These are phyloP conservation scores for Spinus pinus DNA, from an alignment of 2,797 vertebrate genomes.

Conservation along the genomic window DNA sequence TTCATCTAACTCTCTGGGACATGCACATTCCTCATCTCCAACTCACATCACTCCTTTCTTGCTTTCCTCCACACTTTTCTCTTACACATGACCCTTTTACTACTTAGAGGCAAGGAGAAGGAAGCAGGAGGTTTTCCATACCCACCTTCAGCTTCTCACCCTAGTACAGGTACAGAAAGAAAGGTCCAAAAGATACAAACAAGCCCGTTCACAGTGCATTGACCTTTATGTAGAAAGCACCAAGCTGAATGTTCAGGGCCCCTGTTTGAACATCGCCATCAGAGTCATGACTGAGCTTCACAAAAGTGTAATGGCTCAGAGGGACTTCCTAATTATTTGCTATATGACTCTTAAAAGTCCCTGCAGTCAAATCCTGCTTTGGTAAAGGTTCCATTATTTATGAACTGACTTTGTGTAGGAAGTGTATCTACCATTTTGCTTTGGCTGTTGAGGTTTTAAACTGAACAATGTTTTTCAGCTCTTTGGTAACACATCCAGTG, in stretches of 20 bases:
- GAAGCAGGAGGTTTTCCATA: not conserved
- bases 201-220: not conserved
- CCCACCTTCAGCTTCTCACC: not conserved
- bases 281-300: not conserved
- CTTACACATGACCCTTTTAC: not conserved
- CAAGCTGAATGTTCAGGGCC: not conserved
- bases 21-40: not conserved
- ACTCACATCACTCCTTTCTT: not conserved
- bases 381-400: not conserved
- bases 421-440: not conserved
- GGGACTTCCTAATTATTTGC: not conserved
- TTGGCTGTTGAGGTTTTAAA: not conserved
- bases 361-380: not conserved
- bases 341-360: not conserved
- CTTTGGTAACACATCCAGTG: not conserved
- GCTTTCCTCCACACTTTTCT: not conserved
- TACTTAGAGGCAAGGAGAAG: not conserved
- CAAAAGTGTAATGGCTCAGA: not conserved
- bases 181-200: not conserved
- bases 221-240: not conserved
- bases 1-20: not conserved
- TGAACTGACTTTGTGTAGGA: not conserved
- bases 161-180: not conserved
- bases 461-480: not conserved
- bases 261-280: fast-evolving